A percentile compares a stretch with the other conserved stretches of the same genome.
These are phyloP conservation scores for Callyntrura guangdongensis DNA, from an alignment of 2,888 invertebrate species.

Conservation along the genomic window DNA sequence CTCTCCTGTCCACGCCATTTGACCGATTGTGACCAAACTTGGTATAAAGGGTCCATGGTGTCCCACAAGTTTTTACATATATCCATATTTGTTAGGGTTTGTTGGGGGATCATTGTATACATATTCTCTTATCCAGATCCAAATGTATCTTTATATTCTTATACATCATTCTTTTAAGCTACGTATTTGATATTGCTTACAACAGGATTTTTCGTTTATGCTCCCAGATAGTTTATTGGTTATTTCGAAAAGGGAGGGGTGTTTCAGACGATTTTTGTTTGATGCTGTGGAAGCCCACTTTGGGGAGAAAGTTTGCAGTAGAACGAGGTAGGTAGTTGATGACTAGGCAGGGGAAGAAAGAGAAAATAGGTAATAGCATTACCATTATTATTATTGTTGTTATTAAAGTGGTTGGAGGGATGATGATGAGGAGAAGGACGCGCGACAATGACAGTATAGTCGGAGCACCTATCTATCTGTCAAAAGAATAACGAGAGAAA, in stretches of 20 bases:
- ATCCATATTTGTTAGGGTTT: too few species aligned
- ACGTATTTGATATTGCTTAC: too few species aligned
- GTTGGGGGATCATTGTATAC: too few species aligned
- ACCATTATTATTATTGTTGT: not conserved
- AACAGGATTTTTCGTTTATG: too few species aligned
- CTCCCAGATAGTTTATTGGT: not conserved
- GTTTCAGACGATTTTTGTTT: not conserved
- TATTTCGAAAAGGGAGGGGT: not conserved
- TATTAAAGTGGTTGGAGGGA: not conserved
- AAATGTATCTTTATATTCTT: not conserved
- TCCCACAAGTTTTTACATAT: too few species aligned
- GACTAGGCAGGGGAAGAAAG: not conserved
- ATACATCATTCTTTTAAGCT: too few species aligned
- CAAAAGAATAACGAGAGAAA: not conserved
- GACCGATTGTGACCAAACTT: too few species aligned
- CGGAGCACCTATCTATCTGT: not conserved
- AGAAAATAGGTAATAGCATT: slow-evolving; percentile 7
- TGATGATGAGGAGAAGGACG: too few species aligned
- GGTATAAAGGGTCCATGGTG: too few species aligned
- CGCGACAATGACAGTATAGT: not conserved
- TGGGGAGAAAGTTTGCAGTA: not conserved
- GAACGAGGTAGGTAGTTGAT: not conserved
- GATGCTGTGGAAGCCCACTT: not conserved
- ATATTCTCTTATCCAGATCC: too few species aligned
- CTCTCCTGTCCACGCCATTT: too few species aligned